Conservation (phyloP, 2,797 vertebrate genomes). For the Xyrichtys novacula region DNA sequence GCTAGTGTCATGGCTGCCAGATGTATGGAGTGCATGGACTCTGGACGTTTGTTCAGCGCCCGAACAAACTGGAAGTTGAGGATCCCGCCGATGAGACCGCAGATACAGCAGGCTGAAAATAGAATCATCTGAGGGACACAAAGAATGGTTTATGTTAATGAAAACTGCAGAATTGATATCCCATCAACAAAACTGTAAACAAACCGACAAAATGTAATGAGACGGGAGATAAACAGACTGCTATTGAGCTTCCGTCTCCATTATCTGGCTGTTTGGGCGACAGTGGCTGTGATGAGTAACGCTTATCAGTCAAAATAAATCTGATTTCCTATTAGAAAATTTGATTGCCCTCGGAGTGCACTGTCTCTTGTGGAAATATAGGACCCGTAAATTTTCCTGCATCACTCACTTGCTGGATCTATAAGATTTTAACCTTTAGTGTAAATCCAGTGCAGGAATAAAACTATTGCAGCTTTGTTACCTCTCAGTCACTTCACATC, state of each 20-base stretch:
- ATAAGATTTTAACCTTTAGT: conserved; percentile 32
- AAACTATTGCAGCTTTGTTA: background rate
- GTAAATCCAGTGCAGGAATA: conserved; percentile 11
- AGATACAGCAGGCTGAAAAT: conserved; percentile 99
- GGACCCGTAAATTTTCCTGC: conserved; percentile 46
- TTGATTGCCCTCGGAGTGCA: conserved; percentile 52
- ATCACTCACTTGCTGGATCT: conserved; percentile 40
- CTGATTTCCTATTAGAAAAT: conserved; percentile 64
- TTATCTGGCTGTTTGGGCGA: conserved; percentile 30
- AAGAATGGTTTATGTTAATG: conserved; percentile 15
- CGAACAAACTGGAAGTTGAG: conserved; percentile 99
- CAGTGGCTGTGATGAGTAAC: conserved; percentile 41
- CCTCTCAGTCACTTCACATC: conserved; percentile 25
- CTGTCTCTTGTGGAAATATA: conserved; percentile 47
- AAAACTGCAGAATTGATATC: conserved; percentile 22
- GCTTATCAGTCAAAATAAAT: conserved; percentile 61
- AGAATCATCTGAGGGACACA: conserved; percentile 92
- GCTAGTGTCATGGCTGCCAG: conserved; percentile 96
- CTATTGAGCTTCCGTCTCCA: conserved; percentile 17
- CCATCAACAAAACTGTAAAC: conserved; percentile 45
- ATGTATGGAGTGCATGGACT: conserved; percentile 90
- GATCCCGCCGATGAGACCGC: conserved; percentile 97
- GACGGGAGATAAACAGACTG: conserved; percentile 36
- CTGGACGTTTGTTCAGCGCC: conserved; percentile 90
- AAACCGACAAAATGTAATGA: conserved; percentile 53